Base-by-base conservation (phyloP, 2,888 invertebrate species). In the Eumacrocentrus americanus region DNA sequence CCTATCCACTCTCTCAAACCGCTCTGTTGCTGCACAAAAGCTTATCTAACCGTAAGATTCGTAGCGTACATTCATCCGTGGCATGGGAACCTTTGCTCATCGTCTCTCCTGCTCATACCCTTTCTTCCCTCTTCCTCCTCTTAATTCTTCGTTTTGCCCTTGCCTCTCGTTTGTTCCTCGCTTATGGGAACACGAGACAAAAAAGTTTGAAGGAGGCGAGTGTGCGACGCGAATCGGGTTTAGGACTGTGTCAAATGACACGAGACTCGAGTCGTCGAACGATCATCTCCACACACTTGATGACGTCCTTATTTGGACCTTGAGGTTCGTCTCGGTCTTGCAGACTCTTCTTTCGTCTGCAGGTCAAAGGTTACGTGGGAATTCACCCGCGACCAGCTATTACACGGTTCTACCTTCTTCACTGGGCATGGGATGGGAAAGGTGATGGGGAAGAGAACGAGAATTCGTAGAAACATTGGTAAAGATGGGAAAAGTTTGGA, bases 201-300 rank as follows among this genome's bases (percentile, higher is more conserved):
- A 78, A 76, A 68, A 22, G 52, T 58, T 52, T 46, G 34, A 53
- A 23, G 40, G 46, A 46, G 60, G 56, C 38, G 63, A 50, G 67
- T 70, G 69, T 69, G 72, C 76, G 76, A 72, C 76, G 74, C 77
- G 75, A 79, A 79, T 79, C 72, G 72, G 70, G 72, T 78, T 79
- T 77, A 78, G 75, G 74, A 78, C 79, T 79, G 79, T 79, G 79
- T 78, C 79, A 79, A 79, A 79, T 79, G 77, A 78, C 76, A 77
- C 69, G 65, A 64, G 62, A 67, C 59, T 65, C 54, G 51, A 58
- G 58, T 44, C 29, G 52, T 42, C 53, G 52, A 51, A 37, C 55
- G 23, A 29, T 50, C 55, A 25, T 54, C 54, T 37, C 54, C 55
- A 46, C 14, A 12, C 40, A 60, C 54, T 52, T 58, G 22, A 12